These are phyloP conservation scores for Hofmannophila pseudospretella DNA, from an alignment of 2,888 invertebrate species.

Conservation along the genomic window DNA sequence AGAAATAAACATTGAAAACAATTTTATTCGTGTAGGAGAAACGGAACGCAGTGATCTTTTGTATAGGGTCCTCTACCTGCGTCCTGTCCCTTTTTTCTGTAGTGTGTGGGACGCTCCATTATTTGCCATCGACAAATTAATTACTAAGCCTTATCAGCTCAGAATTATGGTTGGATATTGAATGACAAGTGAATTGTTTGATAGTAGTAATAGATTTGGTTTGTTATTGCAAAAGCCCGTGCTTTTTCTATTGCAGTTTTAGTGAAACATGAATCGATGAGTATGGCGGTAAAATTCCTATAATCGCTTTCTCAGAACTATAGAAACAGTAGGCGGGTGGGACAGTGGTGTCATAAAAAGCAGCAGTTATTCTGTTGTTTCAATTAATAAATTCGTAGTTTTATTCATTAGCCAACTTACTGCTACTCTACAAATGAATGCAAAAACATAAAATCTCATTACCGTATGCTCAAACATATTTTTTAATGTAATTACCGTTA, in stretches of 20 bases:
- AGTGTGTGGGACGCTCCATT: conserved; percentile 29
- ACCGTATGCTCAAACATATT: too few species aligned
- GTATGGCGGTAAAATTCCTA: conserved; percentile 18
- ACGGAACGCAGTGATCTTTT: conserved; percentile 58
- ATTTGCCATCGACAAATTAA: conserved; percentile 1
- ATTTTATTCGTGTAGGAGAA: conserved; percentile 21
- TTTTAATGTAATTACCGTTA: too few species aligned
- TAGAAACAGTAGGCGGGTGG: conserved; percentile 11
- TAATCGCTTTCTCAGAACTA: conserved; percentile 19
- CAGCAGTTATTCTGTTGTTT: too few species aligned
- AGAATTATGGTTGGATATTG: conserved; percentile 26
- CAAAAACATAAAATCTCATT: too few species aligned
- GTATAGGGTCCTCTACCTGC: conserved; percentile 67
- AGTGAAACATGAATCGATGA: conserved; percentile 26
- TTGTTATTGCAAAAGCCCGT: conserved; percentile 30
- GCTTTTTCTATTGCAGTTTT: conserved; percentile 32
- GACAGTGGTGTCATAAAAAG: background rate
- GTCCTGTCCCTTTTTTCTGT: conserved; percentile 56
- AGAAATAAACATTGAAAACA: conserved; percentile 1
- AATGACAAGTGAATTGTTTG: conserved; percentile 6
- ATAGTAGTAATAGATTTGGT: conserved; percentile 17
- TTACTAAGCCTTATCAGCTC: conserved; percentile 20
- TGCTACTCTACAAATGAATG: too few species aligned
- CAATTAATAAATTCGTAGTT: too few species aligned
- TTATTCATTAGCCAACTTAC: too few species aligned